Base-by-base conservation (phyloP, 2,888 invertebrate genomes). In the Drosophila multiciliata region DNA sequence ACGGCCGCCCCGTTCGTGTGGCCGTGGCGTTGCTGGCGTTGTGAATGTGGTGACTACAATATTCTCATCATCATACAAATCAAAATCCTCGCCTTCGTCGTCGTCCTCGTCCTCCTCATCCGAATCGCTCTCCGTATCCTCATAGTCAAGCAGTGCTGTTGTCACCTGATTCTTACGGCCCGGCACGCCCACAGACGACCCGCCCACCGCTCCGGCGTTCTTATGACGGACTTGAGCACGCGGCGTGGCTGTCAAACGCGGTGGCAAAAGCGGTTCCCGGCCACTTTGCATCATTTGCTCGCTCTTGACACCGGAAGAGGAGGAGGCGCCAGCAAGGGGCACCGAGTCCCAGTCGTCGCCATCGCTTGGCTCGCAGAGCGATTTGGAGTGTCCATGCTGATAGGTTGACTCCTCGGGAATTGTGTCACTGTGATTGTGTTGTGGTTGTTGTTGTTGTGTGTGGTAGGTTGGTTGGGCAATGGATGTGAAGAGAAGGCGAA, bases 331-430 rank as follows among this genome's bases (percentile, higher is more conserved):
- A 74, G 94, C 91, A 45, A 94, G 93, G 93, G 82, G 73, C 59
- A 82, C 75, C 36, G 79, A 62, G 29, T 92, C 90, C 93, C 93
- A 93, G 66, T 93, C 95, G 82, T 95, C 92, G 74, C 90, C 59
- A 45, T 84, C 92, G 76, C 86, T 80, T 66, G 92, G 95, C 82
- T 95, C 95, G 57, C 95, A 95, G 78, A 95, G 91, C 53, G 95
- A 95, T 92, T 95, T 95, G 91, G 94, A 94, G 91, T 94, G 94
- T 65, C 94, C 93, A 87, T 93, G 94, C 52, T 87, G 90, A 60
- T 92, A 91, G 75, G 85, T 87, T 91, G 95, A 95, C 91, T 96
- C 96, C 93, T 96, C 96, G 64, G 96, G 96, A 87, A 96, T 96
- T 73, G 95, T 95, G 92, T 96, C 95, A 80, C 96, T 93, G 87